Evolutionary conservation across 2,797 vertebrate genomes (phyloP), one percentile per base, ranked within the genome.

Genomic region (Sebastiscus albofasciatus): DNA sequence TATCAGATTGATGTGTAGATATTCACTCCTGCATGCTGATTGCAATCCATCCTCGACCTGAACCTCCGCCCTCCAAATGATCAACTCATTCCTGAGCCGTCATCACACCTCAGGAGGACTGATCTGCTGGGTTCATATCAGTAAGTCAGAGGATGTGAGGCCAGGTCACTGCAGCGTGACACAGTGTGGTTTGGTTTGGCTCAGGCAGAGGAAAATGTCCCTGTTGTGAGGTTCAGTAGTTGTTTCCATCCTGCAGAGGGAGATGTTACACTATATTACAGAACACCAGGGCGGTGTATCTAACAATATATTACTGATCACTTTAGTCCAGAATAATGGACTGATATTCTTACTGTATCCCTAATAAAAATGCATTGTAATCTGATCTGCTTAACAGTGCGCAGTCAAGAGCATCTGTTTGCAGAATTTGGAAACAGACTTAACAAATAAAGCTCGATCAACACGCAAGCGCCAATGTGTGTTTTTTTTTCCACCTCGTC

Each of bases 231-330:
- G 29, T 13, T 24, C n/a, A 34, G 39, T 4, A 1, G 36, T 10
- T n/a, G 18, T 29, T 27, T 58, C 16, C 56, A 49, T 71, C 85
- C 93, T 89, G 64, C 75, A 93, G 93, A 89, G 88, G 90, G 92
- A 59, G 91, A 29, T 68, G 31, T 90, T 69, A 54, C 11, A 26
- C 82, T 27, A 67, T 31, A 33, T 55, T 75, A 33, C 20, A 55
- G 6, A 60, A 58, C 52, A 72, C 1, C 71, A 59, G 18, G 0
- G n/a, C 33, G 55, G 29, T 65, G 58, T 64, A 1, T 79, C 39
- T 71, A 66, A 79, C 22, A 14, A 2, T 1, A 12, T 26, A 4
- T 64, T 39, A 20, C 8, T 64, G 7, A 80, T 72, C 27, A 39
- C 12, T 36, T 31, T 29, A 16, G 11, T 70, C 8, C 42, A 60